Base-by-base conservation (phyloP, 2,797 vertebrate species). In the Buphagus erythrorhynchus region DNA sequence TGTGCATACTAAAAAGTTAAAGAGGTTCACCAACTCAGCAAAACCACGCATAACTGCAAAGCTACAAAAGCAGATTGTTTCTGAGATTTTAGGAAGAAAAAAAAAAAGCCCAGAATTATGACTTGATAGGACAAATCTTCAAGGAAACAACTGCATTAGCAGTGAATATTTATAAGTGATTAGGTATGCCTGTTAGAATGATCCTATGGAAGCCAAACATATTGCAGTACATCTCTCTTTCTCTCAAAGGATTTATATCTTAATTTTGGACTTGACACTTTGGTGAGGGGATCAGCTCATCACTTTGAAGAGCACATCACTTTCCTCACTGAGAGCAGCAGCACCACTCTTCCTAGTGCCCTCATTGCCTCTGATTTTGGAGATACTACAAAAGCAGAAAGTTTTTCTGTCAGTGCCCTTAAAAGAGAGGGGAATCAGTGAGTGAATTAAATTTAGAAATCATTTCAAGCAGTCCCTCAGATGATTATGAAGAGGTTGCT, bases 1-100 rank as follows among this genome's bases (percentile, higher is more conserved):
- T 62, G 72, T 75, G 57, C 43, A 75, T 38, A 88, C 54, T 91
- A 88, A 92, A 93, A 86, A 24, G 11, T 76, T 75, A 79, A 77
- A 93, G 71, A 61, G 19, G 35, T 54, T 92, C 68, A 86, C 72
- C 72, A 88, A 13, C 43, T 96, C 90, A 88, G 62, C 75, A 91
- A 86, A 87, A 85, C 65, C 13, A 46, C 0, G 20, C 26, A 33
- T 29, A 86, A 85, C 31, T 58, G 68, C 36, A 93, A 63, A 92
- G 35, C 26, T 86, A 86, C 65, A 80, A 87, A 87, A 62, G 0
- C 10, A 92, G 59, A 85, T 69, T 67, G 16, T 46, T 96, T 87
- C 74, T 74, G 45, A 87, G 62, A 77, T 57, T 81, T 65, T 24
- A 10, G 13, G 12, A 29, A 35, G 19, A 6, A 58, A 45, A 65